Percentiles rank a stretch among this genome's conserved stretches.
phyloP scores from a whole-genome alignment of 2,888 invertebrate genomes.

The Lepas anatifera region DNA sequence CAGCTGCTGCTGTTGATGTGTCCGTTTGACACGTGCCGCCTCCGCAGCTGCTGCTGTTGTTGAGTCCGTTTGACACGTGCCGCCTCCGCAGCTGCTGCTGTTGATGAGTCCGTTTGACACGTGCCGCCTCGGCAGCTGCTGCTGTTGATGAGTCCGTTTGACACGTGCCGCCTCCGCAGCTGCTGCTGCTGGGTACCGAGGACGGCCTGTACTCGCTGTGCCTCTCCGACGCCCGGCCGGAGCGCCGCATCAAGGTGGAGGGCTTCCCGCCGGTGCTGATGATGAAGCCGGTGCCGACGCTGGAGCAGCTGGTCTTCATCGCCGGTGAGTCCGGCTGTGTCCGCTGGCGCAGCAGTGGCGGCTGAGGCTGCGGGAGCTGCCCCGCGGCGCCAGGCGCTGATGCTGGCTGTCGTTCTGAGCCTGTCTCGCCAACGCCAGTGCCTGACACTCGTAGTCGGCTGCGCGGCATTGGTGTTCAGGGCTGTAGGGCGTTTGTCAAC shows the following conservation, averaged over 20 bases:
- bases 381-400: no score
- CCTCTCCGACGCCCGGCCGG: not conserved
- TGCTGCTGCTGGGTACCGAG: slow-evolving; percentile 15
- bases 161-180: not conserved
- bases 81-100: not conserved
- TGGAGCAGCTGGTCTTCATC: slow-evolving; percentile 18
- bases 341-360: no score
- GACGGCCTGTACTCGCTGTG: slow-evolving; percentile 16
- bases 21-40: no score
- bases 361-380: no score
- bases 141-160: slow-evolving; percentile 13
- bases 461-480: no score
- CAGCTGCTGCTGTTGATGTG: no score
- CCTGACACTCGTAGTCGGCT: no score
- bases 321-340: slow-evolving; percentile 9
- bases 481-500: no score
- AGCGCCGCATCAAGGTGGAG: slow-evolving; percentile 8
- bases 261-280: slow-evolving; percentile 15
- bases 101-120: not conserved
- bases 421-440: no score
- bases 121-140: slow-evolving; percentile 7
- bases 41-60: not conserved
- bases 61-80: no score
- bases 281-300: slow-evolving; percentile 16
- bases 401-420: no score